Conservation (phyloP, 2,113 vertebrate species). For the Fukomys damarensis region DNA sequence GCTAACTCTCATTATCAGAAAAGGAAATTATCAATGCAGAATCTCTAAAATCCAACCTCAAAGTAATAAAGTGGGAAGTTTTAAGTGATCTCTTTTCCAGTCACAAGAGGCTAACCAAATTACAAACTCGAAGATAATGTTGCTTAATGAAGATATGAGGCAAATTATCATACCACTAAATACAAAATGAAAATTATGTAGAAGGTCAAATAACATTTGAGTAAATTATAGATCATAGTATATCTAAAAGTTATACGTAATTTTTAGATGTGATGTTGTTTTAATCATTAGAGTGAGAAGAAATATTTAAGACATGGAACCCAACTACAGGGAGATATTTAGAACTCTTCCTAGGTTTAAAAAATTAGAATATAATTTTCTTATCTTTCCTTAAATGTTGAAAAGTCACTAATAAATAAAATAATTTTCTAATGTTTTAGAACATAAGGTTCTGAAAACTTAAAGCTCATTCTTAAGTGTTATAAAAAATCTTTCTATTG, state of each 20-base stretch:
- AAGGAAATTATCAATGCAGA: conserved; percentile 64
- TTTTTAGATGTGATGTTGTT: conserved; percentile 17
- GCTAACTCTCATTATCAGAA: conserved; percentile 14
- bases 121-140: conserved; percentile 6
- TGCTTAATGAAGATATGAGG: not conserved
- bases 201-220: not conserved
- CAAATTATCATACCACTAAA: conserved; percentile 41
- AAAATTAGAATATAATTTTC: conserved; percentile 26
- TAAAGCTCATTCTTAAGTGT: not conserved
- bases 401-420: conserved; percentile 8
- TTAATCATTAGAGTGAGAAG: not conserved
- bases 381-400: conserved; percentile 49
- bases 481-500: not conserved
- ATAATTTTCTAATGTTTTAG: not conserved
- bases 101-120: conserved; percentile 52
- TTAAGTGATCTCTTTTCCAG: conserved; percentile 55
- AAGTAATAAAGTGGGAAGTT: not conserved
- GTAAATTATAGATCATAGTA: not conserved
- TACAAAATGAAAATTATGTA: conserved; percentile 53
- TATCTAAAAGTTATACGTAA: not conserved
- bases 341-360: not conserved
- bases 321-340: not conserved
- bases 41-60: not conserved
- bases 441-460: not conserved
- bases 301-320: conserved; percentile 11